Base-by-base conservation (phyloP, 2,797 vertebrate genomes). In the Hippocampus kuda region DNA sequence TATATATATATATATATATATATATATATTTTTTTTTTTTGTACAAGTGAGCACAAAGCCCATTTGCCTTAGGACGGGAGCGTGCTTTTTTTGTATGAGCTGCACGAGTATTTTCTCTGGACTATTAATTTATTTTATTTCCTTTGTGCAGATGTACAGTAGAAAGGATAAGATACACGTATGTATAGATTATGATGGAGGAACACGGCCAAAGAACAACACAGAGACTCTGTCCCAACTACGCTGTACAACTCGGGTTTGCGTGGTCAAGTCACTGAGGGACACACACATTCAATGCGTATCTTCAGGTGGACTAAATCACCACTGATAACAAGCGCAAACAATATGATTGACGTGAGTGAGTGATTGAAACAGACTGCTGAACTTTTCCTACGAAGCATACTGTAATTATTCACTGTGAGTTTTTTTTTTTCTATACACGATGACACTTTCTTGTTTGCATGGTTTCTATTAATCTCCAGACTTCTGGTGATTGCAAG, bases 181-280 rank as follows among this genome's bases (percentile, higher is more conserved):
- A 7, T 38, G 34, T 38, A 7, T 89, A 88, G 74, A 85, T 82
- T 68, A 82, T 85, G 83, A 87, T 83, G 82, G 84, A 90, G 74
- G 81, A 88, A 76, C 81, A 89, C 75, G 88, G 91, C 91, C 91
- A 92, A 92, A 92, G 91, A 92, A 88, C 87, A 89, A 88, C 83
- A 61, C 30, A 20, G 59, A 61, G 30, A 61, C 16, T 34, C 15
- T 75, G 82, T 90, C 86, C 44, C 24, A 30, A 27, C 44, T 30
- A 27, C 2, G 41, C 44, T 65, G 24, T 10, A 27, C 27, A 18
- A 27, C 27, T 48, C 44, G n/a, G 24, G 42, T 27, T 65, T 27
- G 78, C 70, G 44, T 16, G 15, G 85, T 72, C 79, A 79, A 20
- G 34, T 82, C 82, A 67, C 75, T 81, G 79, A 68, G 70, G 57